Evolutionary conservation across 2,113 vertebrate genomes (phyloP), one percentile per base, ranked within the genome.

Genomic region (Prolemur simus): DNA sequence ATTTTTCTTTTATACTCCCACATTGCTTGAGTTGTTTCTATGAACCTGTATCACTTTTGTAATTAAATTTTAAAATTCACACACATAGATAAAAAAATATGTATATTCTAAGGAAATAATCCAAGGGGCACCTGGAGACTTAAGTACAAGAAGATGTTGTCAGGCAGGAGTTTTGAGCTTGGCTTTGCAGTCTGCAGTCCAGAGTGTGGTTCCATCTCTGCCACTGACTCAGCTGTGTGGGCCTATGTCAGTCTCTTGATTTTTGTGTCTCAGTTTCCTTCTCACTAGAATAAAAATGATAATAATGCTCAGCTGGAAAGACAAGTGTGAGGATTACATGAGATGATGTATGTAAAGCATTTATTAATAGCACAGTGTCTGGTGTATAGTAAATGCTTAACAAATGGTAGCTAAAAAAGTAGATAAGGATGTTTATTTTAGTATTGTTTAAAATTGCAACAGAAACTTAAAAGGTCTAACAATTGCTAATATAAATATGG

Each of bases 11-110:
- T 84, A 66, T 2, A 64, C 20, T 2, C 11, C 20, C 60, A 6
- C 7, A 78, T 68, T 77, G 9, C 29, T 93, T 63, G 21, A 80
- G 73, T 73, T 69, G 14, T 89, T 89, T 94, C 54, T 73, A 6
- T 63, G 32, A 83, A 47, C 4, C 17, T 60, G 4, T 84, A 29
- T 66, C 14, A 90, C 15, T 89, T 96, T 80, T 78, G 7, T 52
- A 66, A 87, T 60, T 83, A 90, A 94, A 94, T 82, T 37, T 69
- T 15, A 66, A 95, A 95, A 69, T 64, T 83, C 11, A 68, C 49
- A 56, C 25, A n/a, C 21, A 45, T 0, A 58, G 18, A 23, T 8
- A 73, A 18, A 47, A 9, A 83, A 12, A 17, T 84, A 34, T 69
- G 4, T 6, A 15, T 29, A 76, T 39, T 23, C 21, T 69, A 81